Evolutionary conservation across 2,888 invertebrate species (phyloP), one percentile per base, ranked within the genome.

Genomic region (Nephrotoma guestfalica): DNA sequence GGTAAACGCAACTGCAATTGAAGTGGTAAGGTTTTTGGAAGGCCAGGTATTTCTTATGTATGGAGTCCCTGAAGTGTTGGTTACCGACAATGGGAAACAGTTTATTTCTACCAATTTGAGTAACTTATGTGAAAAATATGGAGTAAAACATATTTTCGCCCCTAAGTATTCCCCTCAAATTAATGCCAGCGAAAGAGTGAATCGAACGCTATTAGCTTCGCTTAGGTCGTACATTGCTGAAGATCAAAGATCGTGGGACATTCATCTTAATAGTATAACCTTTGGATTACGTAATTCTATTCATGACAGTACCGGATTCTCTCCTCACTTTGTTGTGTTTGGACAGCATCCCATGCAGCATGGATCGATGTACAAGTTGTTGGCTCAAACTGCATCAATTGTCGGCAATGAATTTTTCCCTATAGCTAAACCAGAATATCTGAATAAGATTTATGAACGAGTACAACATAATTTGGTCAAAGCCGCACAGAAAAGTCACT

Each of bases 251-350:
- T 83, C 45, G 5, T 85, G 86, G 86, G 86, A 57, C 11, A 40
- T 15, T 7, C 13, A 85, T 57, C 41, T 86, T 9, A 2, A 6
- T 2, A 85, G 85, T 7, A 41, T 84, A 5, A 41, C 51, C 15
- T 40, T 57, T 1, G 85, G 47, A 7, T 40, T 86, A 7, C 51
- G 85, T 86, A 87, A 87, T 86, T 41, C 83, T 40, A 51, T 86
- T 57, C 86, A 86, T 45, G 86, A 42, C 6, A 41, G 43, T 15
- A 83, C 42, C 30, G 86, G 86, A 51, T 87, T 57, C 86, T 87
- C 18, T 51, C 86, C 86, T 85, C 87, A 86, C 86, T 88, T 87
- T 86, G 47, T 83, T 86, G 86, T 88, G 86, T 87, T 87, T 83
- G 86, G 87, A 2, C 83, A 83, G 9, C 83, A 83, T 83, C 18